A percentile compares a stretch with the other conserved stretches of the same genome.
Conservation (phyloP, 2,888 invertebrate species). For the Phytoseiulus persimilis region DNA sequence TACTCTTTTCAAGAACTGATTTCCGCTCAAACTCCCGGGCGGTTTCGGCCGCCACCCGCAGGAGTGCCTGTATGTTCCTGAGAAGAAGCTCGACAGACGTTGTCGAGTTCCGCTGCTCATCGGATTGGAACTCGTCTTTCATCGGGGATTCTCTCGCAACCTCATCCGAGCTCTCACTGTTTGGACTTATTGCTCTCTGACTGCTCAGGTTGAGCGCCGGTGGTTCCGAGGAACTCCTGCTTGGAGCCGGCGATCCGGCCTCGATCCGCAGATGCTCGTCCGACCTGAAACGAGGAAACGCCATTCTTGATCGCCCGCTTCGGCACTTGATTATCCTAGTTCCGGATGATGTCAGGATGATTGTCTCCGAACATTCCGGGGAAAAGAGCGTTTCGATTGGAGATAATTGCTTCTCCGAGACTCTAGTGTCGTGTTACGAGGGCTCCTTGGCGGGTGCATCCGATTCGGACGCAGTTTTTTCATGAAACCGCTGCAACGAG, state of each 20-base stretch:
- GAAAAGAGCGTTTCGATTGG: neutral
- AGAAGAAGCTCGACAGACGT: conserved; percentile 87
- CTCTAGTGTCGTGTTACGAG: neutral
- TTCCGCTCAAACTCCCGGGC: conserved; percentile 91
- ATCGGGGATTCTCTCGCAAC: conserved; percentile 9
- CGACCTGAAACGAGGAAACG: neutral
- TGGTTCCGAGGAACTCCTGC: conserved; percentile 28
- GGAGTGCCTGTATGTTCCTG: conserved; percentile 85
- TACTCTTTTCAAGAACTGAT: conserved; percentile 93
- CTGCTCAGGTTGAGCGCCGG: conserved; percentile 11
- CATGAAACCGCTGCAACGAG: neutral
- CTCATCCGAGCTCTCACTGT: conserved; percentile 21
- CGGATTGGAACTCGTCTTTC: neutral
- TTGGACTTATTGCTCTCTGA: neutral
- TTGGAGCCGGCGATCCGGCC: conserved; percentile 11
- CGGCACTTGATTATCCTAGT: too few species aligned
- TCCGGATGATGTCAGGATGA: too few species aligned
- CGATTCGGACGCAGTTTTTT: neutral
- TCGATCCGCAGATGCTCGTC: neutral
- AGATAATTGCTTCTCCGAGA: neutral
- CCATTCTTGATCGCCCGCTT: too few species aligned
- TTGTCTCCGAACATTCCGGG: neutral
- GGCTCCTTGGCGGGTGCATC: neutral
- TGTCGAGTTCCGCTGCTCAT: conserved; percentile 47
- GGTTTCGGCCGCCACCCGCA: conserved; percentile 95